A percentile compares a stretch with the other conserved stretches of the same genome.
These are phyloP conservation scores for Myiotriccus ornatus DNA, from an alignment of 2,797 vertebrate genomes.

Conservation along the genomic window DNA sequence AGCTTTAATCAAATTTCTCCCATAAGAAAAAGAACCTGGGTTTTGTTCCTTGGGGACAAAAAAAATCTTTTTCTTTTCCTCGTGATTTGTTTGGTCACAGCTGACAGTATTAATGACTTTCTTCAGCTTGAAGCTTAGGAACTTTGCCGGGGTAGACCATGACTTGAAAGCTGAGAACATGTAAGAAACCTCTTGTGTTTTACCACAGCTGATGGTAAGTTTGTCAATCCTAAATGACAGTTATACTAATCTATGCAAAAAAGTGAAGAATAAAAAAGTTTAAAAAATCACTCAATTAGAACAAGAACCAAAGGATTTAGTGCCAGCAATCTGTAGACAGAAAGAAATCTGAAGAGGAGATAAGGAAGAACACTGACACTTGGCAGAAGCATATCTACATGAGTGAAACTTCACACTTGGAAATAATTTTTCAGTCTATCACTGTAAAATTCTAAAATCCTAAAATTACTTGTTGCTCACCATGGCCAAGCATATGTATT, in stretches of 20 bases:
- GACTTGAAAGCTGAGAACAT: background rate
- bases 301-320: background rate
- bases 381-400: background rate
- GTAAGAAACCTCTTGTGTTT: background rate
- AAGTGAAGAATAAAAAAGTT: background rate
- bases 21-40: background rate
- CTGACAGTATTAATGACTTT: background rate
- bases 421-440: background rate
- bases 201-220: background rate
- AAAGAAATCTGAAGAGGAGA: background rate
- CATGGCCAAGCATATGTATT: background rate
- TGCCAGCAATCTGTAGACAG: background rate
- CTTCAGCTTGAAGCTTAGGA: background rate
- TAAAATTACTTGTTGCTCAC: background rate
- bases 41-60: background rate
- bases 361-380: background rate
- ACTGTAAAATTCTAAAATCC: background rate
- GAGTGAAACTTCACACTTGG: background rate
- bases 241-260: background rate
- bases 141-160: background rate
- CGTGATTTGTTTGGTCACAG: background rate
- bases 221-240: background rate
- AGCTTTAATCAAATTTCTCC: background rate
- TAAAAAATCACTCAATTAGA: background rate
- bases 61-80: background rate